Percentiles rank a stretch among this genome's conserved stretches.
Evolutionary conservation across 2,888 invertebrate genomes (phyloP).

Genomic region (Prosapia bicincta): DNA sequence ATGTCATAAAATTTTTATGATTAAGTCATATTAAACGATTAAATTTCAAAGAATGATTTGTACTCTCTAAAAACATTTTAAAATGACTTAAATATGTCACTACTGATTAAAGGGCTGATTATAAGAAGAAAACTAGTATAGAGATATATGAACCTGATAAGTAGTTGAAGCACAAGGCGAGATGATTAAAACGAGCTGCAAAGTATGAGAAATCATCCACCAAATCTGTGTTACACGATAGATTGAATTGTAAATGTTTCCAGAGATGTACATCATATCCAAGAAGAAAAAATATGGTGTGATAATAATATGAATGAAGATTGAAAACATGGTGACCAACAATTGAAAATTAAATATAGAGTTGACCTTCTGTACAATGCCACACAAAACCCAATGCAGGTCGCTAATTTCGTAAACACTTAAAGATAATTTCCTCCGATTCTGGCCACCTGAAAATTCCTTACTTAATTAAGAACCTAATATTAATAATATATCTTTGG

Average conservation of each 20-base stretch:
- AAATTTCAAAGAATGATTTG: too few species aligned
- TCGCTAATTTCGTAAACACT: conserved; percentile 15
- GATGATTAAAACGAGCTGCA: conserved; percentile 15
- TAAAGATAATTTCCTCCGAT: neutral
- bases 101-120: neutral
- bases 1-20: too few species aligned
- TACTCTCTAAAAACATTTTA: too few species aligned
- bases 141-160: conserved; percentile 8
- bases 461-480: too few species aligned
- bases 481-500: too few species aligned
- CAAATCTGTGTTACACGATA: conserved; percentile 5
- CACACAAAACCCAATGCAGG: conserved; percentile 25
- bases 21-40: too few species aligned
- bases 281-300: conserved; percentile 38
- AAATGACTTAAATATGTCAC: neutral
- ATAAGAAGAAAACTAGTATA: neutral
- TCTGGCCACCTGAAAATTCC: neutral
- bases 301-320: conserved; percentile 36
- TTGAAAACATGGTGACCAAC: conserved; percentile 31
- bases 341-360: conserved; percentile 33
- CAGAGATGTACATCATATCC: conserved; percentile 34
- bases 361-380: conserved; percentile 29
- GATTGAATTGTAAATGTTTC: neutral
- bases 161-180: conserved; percentile 19
- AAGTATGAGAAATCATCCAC: conserved; percentile 18